Evolutionary conservation across 2,113 vertebrate species (phyloP), one percentile per base, ranked within the genome.

Genomic region (Labeo rohita): DNA sequence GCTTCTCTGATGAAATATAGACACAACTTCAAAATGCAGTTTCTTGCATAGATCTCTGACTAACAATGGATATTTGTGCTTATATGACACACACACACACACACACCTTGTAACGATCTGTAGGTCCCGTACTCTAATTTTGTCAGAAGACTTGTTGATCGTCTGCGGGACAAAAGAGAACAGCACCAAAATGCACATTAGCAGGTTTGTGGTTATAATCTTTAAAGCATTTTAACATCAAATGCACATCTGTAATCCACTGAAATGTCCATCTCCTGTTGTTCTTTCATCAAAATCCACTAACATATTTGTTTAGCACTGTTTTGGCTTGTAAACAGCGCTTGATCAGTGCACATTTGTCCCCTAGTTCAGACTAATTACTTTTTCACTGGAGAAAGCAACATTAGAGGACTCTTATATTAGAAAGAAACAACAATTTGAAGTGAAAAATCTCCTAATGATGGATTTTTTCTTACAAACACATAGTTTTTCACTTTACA

Each of bases 71-170:
- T 70, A 21, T 21, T 5, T 43, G 36, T 43, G 36, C 66, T 39
- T 73, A 12, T 45, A 47, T 6, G 12, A 66, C 56, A 59, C 7
- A 59, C 56, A 54, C 88, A 89, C 80, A 3, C 36, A 21, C 28
- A 79, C 87, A 13, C 23, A 99, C 98, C 97, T 98, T 92, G 95
- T 95, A 4, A 99, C 98, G 8, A 99, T 95, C 95, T 99, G 98
- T 84, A 99, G 94, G 91, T 99, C 97, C 89, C 97, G 94, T 21
- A 99, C 97, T 88, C 94, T 90, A 90, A 99, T 97, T 96, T 98
- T 99, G 84, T 99, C 96, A 70, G 97, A 97, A 0, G 97, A 96
- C 2, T 87, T 88, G 92, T 99, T 99, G 91, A 99, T 98, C 84
- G 92, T 95, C 98, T 99, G 84, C 56, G 13, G 11, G 49, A 77